Percentiles rank a stretch among this genome's conserved stretches.
These are phyloP conservation scores for Scolopax bukidnonensis DNA, from an alignment of 2,797 vertebrate species.

Conservation along the genomic window DNA sequence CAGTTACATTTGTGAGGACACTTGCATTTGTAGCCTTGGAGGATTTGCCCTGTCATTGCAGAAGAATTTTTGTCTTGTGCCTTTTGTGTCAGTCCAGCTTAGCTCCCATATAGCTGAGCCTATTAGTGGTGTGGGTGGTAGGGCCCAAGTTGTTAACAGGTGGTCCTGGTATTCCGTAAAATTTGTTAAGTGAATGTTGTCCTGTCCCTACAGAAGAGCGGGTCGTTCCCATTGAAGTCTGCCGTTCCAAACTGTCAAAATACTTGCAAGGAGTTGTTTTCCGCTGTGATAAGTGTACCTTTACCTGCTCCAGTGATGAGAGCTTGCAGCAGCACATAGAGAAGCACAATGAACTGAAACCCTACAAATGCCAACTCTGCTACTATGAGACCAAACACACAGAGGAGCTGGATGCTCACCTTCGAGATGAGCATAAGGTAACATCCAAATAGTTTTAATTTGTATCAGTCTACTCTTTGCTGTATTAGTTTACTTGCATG, in stretches of 20 bases:
- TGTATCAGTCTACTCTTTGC: not conserved
- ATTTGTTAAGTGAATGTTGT: not conserved
- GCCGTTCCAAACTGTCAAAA: slow-evolving; percentile 95
- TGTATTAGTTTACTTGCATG: not conserved
- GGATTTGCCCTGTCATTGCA: not conserved
- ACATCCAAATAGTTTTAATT: not conserved
- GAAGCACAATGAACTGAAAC: slow-evolving; percentile 94
- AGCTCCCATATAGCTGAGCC: not conserved
- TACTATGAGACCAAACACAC: slow-evolving; percentile 94
- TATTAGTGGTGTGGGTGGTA: not conserved
- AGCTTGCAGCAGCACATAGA: slow-evolving; percentile 94
- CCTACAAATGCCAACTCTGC: slow-evolving; percentile 98
- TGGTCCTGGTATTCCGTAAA: not conserved
- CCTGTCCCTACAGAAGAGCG: slow-evolving; percentile 89
- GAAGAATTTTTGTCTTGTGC: not conserved
- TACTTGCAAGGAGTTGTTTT: slow-evolving; percentile 96
- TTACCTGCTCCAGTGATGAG: slow-evolving; percentile 97
- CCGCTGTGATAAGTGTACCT: slow-evolving; percentile 98
- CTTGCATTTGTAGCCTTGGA: not conserved
- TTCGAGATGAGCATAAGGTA: slow-evolving; percentile 97
- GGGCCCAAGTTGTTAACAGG: not conserved
- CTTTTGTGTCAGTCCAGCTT: not conserved
- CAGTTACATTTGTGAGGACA: not conserved
- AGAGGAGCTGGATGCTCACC: slow-evolving; percentile 91
- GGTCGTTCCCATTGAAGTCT: slow-evolving; percentile 95